Base-by-base conservation (phyloP, 2,888 invertebrate species). In the Cremastinae sp. region DNA sequence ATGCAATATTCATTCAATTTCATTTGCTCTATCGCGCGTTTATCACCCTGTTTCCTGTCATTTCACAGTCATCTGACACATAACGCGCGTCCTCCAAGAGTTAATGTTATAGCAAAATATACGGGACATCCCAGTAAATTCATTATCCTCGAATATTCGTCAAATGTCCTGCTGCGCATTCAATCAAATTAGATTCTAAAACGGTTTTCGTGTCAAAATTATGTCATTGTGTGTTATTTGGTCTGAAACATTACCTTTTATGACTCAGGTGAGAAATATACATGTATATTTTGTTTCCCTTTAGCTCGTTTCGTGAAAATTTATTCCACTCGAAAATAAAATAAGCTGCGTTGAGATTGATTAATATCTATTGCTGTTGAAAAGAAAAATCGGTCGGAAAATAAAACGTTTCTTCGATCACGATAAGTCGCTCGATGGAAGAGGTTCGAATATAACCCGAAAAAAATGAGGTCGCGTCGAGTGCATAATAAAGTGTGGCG, bases 401-500 rank as follows among this genome's bases (percentile, higher is more conserved):
- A 41, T 4, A 41, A 4, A 9, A 2, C 12, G n/a, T 14, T n/a
- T 22, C 22, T 22, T 10, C 14, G 9, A 51, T 36, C 36, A n/a
- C n/a, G n/a, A n/a, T n/a, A n/a, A n/a, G n/a, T n/a, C n/a, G n/a
- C n/a, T n/a, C n/a, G n/a, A n/a, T n/a, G n/a, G n/a, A n/a, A n/a
- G n/a, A n/a, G n/a, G n/a, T n/a, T n/a, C n/a, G n/a, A 20, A 10
- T 59, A 36, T 59, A 22, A 9, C 41, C 36, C 4, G 20, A 28
- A 5, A 12, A 41, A 62, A n/a, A 9, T n/a, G 34, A 36, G 20
- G 41, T 43, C 28, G 28, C 5, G 38, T 47, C 41, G 43, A 51
- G 61, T 20, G 71, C 64, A 64, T 76, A 71, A 71, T 72, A 78
- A 78, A 79, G 49, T 62, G 34, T 36, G 34, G 38, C 8, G 56